A percentile compares a stretch with the other conserved stretches of the same genome.
phyloP scores from a whole-genome alignment of 2,113 vertebrate genomes.

The Amblyopsis rosae region DNA sequence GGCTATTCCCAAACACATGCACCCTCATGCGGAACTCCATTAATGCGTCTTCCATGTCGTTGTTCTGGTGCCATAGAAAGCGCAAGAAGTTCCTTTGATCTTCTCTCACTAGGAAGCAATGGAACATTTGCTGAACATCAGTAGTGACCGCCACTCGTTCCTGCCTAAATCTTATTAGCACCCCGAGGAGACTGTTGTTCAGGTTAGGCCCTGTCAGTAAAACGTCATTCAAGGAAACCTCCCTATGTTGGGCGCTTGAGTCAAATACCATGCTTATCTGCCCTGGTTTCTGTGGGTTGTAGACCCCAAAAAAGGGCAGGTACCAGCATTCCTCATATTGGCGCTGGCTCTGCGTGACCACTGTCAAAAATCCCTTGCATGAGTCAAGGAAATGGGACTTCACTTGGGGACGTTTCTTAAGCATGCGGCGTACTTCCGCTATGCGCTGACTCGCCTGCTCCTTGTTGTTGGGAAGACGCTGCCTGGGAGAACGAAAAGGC shows the following conservation, averaged over 20 bases:
- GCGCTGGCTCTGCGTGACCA: background rate
- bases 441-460: no score
- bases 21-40: slow-evolving; percentile 3
- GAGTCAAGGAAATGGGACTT: slow-evolving; percentile 5
- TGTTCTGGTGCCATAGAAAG: background rate
- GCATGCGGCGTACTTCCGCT: no score
- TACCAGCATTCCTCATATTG: no score
- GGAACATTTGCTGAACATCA: slow-evolving; percentile 8
- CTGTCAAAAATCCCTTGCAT: slow-evolving; percentile 18
- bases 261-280: no score
- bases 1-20: slow-evolving; percentile 1
- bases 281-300: no score
- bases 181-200: no score
- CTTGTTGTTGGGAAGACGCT: no score
- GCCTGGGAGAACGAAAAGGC: background rate
- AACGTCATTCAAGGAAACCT: no score
- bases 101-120: slow-evolving; percentile 6
- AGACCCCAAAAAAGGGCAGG: no score
- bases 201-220: no score
- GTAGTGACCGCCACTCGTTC: slow-evolving; percentile 19
- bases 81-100: slow-evolving; percentile 15
- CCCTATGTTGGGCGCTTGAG: no score
- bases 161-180: slow-evolving; percentile 20
- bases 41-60: background rate
- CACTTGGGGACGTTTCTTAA: background rate